phyloP scores from a whole-genome alignment of 2,888 invertebrate genomes.

The Drosophila bunnanda region DNA sequence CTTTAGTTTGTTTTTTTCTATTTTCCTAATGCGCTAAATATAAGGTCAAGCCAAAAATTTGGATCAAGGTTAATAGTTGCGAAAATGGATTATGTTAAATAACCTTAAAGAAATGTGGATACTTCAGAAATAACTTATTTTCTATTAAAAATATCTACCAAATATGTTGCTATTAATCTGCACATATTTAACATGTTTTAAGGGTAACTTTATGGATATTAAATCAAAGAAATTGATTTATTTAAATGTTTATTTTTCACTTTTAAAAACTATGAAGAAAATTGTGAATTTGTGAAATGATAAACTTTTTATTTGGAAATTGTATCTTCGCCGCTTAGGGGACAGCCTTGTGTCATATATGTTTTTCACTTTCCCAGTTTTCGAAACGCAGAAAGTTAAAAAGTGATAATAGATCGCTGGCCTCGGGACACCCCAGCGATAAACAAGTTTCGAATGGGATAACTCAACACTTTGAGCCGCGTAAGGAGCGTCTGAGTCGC shows the following conservation, averaged over 20 bases:
- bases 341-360: conserved; percentile 1
- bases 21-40: neutral
- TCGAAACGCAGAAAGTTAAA: conserved; percentile 6
- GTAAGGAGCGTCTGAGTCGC: conserved; percentile 10
- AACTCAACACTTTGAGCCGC: conserved; percentile 35
- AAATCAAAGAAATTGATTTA: too few species aligned
- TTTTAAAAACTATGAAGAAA: too few species aligned
- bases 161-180: too few species aligned
- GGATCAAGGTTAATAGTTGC: neutral
- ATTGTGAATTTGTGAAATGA: neutral
- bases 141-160: neutral
- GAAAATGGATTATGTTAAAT: neutral
- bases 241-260: too few species aligned
- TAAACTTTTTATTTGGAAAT: conserved; percentile 5
- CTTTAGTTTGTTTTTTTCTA: neutral
- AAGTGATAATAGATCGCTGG: conserved; percentile 36
- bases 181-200: neutral
- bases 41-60: neutral
- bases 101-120: neutral
- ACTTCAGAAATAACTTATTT: neutral
- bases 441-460: conserved; percentile 42
- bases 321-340: neutral
- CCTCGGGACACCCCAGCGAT: conserved; percentile 31
- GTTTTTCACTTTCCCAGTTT: neutral
- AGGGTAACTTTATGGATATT: too few species aligned